Base-by-base conservation (phyloP, 2,113 vertebrate species). In the Chionodraco myersi region DNA sequence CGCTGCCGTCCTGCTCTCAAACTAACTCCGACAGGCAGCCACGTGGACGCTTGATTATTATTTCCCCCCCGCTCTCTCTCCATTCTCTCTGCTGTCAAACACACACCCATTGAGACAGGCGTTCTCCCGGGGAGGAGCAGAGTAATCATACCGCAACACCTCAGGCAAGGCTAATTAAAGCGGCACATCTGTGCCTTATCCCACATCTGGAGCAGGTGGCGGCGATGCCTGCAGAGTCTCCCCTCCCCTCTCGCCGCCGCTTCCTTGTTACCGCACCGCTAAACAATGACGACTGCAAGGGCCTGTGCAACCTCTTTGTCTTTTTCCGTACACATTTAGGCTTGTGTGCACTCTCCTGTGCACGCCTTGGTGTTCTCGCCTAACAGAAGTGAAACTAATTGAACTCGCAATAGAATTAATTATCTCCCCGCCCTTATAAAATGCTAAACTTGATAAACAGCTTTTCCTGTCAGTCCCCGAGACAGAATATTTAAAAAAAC, bases 81-180 rank as follows among this genome's bases (percentile, higher is more conserved):
- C 15, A 13, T 41, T 41, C 36, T 41, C 77, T 36, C 52, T 13
- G 68, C 82, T 79, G 88, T 89, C 82, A 81, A 82, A 89, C 81
- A 44, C 72, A 76, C 83, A 72, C 69, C 77, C 77, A 6, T 41
- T 30, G 76, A 57, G 79, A 88, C 79, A 70, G 84, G 78, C 84
- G 0, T 72, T 65, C 88, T 87, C 88, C 45, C 0, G 68, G 80
- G 90, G 90, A 52, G 79, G 86, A 79, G 80, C 57, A 10, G 70
- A 74, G 86, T 91, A 93, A 93, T 94, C 85, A 85, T 58, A 77
- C 86, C 16, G 58, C 82, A 48, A 82, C 90, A 92, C 92, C 88
- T 90, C 89, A 92, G 85, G 91, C 90, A 84, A 82, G 86, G 87
- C 87, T 94, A 94, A 93, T 94, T 92, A 94, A 93, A 85, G 76